Conservation (phyloP, 2,888 invertebrate species). For the Cremastinae sp. region DNA sequence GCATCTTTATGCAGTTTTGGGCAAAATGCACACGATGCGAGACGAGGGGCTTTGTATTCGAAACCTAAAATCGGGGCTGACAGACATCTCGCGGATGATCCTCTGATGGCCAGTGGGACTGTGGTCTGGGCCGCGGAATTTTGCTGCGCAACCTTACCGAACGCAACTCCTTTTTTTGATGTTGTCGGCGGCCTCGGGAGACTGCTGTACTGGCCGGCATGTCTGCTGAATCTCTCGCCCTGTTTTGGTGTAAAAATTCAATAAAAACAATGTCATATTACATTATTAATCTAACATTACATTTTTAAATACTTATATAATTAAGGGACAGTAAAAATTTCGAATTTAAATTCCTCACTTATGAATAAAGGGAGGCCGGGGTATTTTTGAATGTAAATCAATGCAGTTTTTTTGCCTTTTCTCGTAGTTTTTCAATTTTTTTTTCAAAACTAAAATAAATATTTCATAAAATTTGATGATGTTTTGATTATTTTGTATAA, state of each 20-base stretch:
- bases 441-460: no score
- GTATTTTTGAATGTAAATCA: no score
- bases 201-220: slow-evolving; percentile 87
- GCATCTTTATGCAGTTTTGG: background rate
- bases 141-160: slow-evolving; percentile 85
- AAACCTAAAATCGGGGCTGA: slow-evolving; percentile 96
- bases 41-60: slow-evolving; percentile 66
- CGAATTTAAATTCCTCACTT: no score
- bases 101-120: slow-evolving; percentile 80
- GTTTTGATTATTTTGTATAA: no score
- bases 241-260: slow-evolving; percentile 57
- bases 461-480: no score
- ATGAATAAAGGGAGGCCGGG: no score
- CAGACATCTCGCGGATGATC: slow-evolving; percentile 87
- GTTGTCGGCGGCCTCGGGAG: slow-evolving; percentile 85
- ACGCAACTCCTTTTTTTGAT: slow-evolving; percentile 86
- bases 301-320: no score
- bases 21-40: slow-evolving; percentile 66
- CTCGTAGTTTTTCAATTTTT: no score
- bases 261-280: background rate
- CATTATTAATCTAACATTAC: no score
- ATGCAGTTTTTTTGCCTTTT: no score
- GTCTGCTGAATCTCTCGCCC: slow-evolving; percentile 78
- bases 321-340: no score
- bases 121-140: slow-evolving; percentile 71